phyloP scores from a whole-genome alignment of 92 coral and sea anemone genomes.

The Diadumene lineata region DNA sequence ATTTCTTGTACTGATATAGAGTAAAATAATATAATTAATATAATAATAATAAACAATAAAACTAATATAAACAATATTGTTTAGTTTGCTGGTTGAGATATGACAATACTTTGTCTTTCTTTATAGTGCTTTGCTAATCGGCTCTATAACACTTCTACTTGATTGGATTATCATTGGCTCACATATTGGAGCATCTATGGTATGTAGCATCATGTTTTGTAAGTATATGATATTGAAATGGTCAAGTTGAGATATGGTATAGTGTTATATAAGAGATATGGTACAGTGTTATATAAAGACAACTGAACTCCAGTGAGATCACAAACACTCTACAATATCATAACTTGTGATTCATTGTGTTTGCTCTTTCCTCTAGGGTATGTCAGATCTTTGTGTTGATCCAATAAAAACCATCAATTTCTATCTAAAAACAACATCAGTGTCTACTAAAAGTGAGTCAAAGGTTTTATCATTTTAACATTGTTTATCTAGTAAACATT shows the following conservation, averaged over 20 bases:
- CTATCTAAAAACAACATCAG: conserved; percentile 11
- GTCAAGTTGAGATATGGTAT: no score
- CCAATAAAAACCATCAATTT: conserved; percentile 49
- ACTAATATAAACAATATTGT: no score
- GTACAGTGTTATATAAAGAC: no score
- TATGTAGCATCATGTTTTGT: conserved; percentile 23
- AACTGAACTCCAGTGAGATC: no score
- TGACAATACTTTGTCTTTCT: background rate
- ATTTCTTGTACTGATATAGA: no score
- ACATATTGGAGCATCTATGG: conserved; percentile 66
- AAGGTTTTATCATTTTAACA: background rate
- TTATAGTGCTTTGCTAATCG: conserved; percentile 32
- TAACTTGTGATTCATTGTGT: no score
- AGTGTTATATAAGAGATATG: no score
- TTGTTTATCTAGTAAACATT: no score
- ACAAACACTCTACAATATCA: no score
- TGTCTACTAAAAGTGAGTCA: background rate
- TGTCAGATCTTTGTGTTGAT: conserved; percentile 84
- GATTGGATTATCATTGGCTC: conserved; percentile 59
- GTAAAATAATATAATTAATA: no score
- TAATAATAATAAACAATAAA: no score
- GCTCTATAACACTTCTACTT: conserved; percentile 39
- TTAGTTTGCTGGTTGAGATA: no score
- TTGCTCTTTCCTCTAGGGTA: conserved; percentile 52
- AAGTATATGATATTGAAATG: background rate